Conservation (phyloP, 2,113 vertebrate genomes). For the Tragelaphus imberbis region DNA sequence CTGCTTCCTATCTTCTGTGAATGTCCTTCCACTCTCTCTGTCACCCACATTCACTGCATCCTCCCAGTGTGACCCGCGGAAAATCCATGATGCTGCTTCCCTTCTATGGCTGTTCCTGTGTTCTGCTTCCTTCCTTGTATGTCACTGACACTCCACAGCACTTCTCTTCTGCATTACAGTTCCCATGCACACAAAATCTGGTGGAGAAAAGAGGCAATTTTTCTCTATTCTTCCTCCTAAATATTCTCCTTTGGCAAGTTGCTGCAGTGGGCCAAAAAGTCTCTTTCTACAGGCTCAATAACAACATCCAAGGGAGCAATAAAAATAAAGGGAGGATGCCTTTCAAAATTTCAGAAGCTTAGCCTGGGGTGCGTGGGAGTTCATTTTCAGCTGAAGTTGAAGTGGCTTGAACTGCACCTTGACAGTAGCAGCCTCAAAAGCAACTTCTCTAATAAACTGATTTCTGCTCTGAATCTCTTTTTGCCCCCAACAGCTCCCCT, state of each 20-base stretch:
- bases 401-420: background rate
- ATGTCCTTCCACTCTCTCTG: background rate
- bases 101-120: accelerated
- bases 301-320: background rate
- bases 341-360: background rate
- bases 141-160: background rate
- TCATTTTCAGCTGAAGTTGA: background rate
- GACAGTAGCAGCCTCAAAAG: background rate
- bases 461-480: background rate
- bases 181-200: background rate
- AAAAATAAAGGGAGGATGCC: background rate
- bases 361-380: too few species aligned
- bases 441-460: background rate
- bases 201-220: background rate
- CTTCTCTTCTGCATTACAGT: background rate
- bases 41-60: background rate
- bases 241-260: background rate
- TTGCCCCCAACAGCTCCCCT: background rate
- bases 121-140: background rate
- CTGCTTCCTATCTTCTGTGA: background rate
- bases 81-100: accelerated
- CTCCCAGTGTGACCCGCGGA: background rate
- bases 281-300: background rate
- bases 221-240: background rate
- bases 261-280: background rate